Percentiles rank a stretch among this genome's conserved stretches.
Conservation (phyloP, 53 echinoderm and acorn worm species). For the Temnopleurus reevesii region DNA sequence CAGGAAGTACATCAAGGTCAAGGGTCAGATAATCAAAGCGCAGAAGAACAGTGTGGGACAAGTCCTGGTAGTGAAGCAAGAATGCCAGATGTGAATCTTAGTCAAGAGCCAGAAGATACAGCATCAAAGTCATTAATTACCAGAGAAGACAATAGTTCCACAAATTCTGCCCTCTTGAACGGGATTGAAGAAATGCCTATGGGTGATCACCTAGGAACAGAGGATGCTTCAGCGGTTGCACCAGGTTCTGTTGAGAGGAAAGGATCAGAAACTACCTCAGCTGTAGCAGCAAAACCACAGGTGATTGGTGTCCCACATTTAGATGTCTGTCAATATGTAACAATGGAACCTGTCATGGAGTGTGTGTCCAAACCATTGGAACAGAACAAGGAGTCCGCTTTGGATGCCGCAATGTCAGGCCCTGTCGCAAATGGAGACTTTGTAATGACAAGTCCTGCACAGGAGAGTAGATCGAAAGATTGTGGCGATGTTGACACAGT, state of each 20-base stretch:
- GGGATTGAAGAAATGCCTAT: background rate
- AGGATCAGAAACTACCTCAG: background rate
- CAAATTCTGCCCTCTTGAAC: background rate
- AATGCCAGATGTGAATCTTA: background rate
- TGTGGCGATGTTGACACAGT: background rate
- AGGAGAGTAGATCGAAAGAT: background rate
- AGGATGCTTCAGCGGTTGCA: background rate
- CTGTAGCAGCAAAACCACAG: background rate
- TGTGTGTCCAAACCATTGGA: background rate
- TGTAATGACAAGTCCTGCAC: background rate
- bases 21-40: background rate
- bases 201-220: background rate
- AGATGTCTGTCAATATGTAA: conserved; percentile 5
- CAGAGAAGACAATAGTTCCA: background rate
- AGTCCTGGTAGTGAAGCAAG: background rate
- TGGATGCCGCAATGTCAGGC: background rate
- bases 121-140: background rate
- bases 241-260: no score
- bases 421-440: background rate
- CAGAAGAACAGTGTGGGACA: background rate
- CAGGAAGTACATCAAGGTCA: background rate
- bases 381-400: background rate
- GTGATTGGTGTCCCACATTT: background rate
- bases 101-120: background rate
- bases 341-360: background rate